Conservation (phyloP, 2,113 vertebrate genomes). For the Mesitornis unicolor region DNA sequence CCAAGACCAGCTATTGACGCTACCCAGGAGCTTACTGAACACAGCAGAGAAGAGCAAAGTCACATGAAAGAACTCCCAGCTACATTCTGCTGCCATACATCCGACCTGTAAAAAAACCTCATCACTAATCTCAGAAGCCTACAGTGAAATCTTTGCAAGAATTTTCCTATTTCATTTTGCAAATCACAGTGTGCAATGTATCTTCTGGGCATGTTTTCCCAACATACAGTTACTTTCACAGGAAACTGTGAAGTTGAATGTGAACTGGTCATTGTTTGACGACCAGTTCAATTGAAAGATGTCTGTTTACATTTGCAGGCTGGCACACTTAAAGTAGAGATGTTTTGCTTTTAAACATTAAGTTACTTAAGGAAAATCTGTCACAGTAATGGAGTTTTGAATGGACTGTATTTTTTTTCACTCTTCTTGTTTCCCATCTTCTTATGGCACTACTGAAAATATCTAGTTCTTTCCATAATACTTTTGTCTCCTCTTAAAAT, state of each 20-base stretch:
- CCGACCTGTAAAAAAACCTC: background rate
- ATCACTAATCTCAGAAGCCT: background rate
- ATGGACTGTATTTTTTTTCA: background rate
- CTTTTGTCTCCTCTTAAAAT: conserved; percentile 9
- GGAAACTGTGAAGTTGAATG: background rate
- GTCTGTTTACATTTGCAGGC: background rate
- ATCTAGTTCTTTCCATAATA: background rate
- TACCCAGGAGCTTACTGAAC: background rate
- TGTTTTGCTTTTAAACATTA: background rate
- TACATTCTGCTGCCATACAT: background rate
- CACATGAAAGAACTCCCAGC: background rate
- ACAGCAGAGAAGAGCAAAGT: background rate
- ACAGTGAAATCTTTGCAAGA: background rate
- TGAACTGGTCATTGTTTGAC: background rate
- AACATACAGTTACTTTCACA: background rate
- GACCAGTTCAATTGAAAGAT: no score
- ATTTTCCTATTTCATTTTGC: background rate
- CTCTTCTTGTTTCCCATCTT: background rate
- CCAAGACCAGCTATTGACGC: background rate
- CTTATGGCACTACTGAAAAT: background rate
- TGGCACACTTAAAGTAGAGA: background rate
- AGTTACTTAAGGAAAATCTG: background rate
- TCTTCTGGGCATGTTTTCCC: background rate
- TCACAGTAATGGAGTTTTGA: background rate
- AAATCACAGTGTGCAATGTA: background rate